A percentile compares a stretch with the other conserved stretches of the same genome.
These are phyloP conservation scores for Mesodorylaimus sp. DNA, from an alignment of 2,888 invertebrate genomes.

Conservation along the genomic window DNA sequence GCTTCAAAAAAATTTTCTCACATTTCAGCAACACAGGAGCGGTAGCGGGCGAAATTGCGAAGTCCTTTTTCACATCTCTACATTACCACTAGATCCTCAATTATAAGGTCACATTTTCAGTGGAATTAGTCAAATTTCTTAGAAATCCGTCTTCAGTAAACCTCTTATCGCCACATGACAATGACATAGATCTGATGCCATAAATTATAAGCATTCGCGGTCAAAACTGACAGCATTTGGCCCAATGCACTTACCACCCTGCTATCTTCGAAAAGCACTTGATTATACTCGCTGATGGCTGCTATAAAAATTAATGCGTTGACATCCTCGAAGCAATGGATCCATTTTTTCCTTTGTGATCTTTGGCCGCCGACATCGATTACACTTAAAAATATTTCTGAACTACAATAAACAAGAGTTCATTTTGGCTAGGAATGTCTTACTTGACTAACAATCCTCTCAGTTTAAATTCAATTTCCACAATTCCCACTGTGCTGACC, in stretches of 20 bases:
- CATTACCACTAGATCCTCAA: too few species aligned
- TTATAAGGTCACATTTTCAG: too few species aligned
- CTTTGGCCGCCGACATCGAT: conserved; percentile 99
- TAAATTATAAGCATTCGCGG: too few species aligned
- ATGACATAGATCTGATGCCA: too few species aligned
- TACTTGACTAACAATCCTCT: conserved; percentile 99
- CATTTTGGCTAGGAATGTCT: conserved; percentile 16
- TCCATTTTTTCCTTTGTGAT: conserved; percentile 99
- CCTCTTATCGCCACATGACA: too few species aligned
- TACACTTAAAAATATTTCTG: conserved; percentile 56
- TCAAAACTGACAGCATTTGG: too few species aligned
- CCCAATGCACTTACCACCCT: neutral
- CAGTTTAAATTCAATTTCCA: conserved; percentile 98
- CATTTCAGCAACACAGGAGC: too few species aligned
- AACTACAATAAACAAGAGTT: neutral
- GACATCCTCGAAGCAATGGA: conserved; percentile 99
- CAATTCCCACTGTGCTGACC: conserved; percentile 97
- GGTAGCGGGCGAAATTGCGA: too few species aligned
- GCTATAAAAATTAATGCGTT: conserved; percentile 48
- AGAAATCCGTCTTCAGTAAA: too few species aligned
- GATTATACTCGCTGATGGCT: conserved; percentile 22
- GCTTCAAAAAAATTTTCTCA: too few species aligned
- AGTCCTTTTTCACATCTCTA: too few species aligned
- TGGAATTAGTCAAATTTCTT: too few species aligned
- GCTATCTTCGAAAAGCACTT: neutral